Evolutionary conservation across 2,797 vertebrate genomes (phyloP).

Genomic region (Gymnodraco acuticeps): DNA sequence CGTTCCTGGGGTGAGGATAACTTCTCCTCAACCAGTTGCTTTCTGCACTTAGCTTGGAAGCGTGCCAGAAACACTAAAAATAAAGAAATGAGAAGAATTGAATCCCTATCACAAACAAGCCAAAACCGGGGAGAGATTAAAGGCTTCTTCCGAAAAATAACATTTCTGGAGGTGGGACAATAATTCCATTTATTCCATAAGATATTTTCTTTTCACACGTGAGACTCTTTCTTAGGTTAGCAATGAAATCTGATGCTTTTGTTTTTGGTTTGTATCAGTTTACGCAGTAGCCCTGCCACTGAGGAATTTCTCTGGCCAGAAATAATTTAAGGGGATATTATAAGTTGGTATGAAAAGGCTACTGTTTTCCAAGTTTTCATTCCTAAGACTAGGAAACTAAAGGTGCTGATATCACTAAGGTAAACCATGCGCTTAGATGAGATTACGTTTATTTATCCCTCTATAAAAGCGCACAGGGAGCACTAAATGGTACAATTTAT

Average conservation of each 20-base stretch:
- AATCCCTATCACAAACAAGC: conserved; percentile 73
- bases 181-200: conserved; percentile 73
- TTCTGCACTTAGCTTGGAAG: conserved; percentile 63
- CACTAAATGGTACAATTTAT: conserved; percentile 1
- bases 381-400: conserved; percentile 19
- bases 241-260: conserved; percentile 74
- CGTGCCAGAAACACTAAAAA: conserved; percentile 77
- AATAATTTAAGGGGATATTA: conserved; percentile 75
- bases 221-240: conserved; percentile 49
- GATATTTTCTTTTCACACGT: conserved; percentile 63
- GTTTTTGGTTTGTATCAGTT: conserved; percentile 80
- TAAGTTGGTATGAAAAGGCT: conserved; percentile 60
- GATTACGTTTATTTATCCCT: conserved; percentile 11
- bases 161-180: conserved; percentile 64
- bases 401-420: conserved; percentile 22
- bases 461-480: not conserved
- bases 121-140: conserved; percentile 72
- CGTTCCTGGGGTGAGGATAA: conserved; percentile 47
- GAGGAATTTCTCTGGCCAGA: conserved; percentile 74
- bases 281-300: conserved; percentile 76
- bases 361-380: conserved; percentile 59
- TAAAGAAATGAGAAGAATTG: conserved; percentile 78
- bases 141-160: conserved; percentile 75
- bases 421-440: conserved; percentile 1
- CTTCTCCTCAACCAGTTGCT: conserved; percentile 41